These are phyloP conservation scores for Tetrapedia diversipes DNA, from an alignment of 2,888 invertebrate genomes.

Conservation along the genomic window DNA sequence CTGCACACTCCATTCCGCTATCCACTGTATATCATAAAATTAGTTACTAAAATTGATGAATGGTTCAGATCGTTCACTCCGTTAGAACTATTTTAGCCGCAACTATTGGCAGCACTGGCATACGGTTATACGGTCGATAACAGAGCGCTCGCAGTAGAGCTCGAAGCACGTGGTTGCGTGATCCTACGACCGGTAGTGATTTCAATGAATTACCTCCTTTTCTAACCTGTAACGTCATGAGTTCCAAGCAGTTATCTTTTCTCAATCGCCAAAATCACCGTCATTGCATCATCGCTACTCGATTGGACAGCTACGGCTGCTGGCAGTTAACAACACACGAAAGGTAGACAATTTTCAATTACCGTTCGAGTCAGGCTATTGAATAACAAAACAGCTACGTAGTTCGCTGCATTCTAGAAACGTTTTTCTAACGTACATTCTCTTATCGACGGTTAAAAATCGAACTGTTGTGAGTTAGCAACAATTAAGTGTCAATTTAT, in stretches of 20 bases:
- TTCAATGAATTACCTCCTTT: not conserved
- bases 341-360: not conserved
- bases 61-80: no score
- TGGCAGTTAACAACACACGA: not conserved
- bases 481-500: no score
- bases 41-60: no score
- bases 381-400: no score
- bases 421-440: no score
- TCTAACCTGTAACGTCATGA: not conserved
- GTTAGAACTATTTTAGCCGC: not conserved
- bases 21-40: no score
- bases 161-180: constrained; percentile 18
- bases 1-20: no score
- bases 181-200: no score
- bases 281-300: not conserved
- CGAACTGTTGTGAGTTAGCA: no score
- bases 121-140: constrained; percentile 1
- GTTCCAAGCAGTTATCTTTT: not conserved
- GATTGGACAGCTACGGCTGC: not conserved
- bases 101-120: constrained; percentile 2
- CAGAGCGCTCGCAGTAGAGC: not conserved
- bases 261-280: not conserved
- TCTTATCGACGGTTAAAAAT: no score
- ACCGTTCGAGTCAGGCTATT: no score
- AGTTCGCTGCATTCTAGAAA: no score